These are phyloP conservation scores for Setipinna tenuifilis DNA, from an alignment of 2,797 vertebrate species.

Conservation along the genomic window DNA sequence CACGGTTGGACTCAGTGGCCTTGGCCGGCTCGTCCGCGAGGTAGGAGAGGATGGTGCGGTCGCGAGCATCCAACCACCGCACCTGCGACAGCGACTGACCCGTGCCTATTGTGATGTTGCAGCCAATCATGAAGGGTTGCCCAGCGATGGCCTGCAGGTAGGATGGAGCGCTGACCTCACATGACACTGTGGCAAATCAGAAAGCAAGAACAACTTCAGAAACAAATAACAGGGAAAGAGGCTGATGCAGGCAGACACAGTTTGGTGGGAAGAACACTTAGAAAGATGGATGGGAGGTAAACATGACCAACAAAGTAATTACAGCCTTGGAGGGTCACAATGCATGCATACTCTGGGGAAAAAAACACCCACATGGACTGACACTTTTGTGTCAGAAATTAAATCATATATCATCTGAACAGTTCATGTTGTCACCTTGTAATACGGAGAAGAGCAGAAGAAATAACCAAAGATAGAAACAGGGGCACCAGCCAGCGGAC, in stretches of 20 bases:
- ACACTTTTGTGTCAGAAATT: background rate
- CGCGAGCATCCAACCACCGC: slow-evolving; percentile 64
- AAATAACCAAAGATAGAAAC: slow-evolving; percentile 63
- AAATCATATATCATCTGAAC: background rate
- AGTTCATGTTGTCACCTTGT: slow-evolving; percentile 54
- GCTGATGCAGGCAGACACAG: too few species aligned
- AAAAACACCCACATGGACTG: background rate
- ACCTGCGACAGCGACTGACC: slow-evolving; percentile 66
- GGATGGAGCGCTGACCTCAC: slow-evolving; percentile 60
- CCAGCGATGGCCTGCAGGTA: slow-evolving; percentile 55
- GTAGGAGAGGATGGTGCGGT: slow-evolving; percentile 65
- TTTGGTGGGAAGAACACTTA: too few species aligned
- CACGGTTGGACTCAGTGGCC: slow-evolving; percentile 35
- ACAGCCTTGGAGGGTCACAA: background rate
- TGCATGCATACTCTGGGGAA: background rate
- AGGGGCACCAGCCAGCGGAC: slow-evolving; percentile 54
- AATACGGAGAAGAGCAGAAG: slow-evolving; percentile 51
- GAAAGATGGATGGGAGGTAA: background rate
- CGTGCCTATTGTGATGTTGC: slow-evolving; percentile 61
- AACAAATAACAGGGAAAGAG: background rate
- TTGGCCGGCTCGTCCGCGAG: background rate
- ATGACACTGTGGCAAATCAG: slow-evolving; percentile 49
- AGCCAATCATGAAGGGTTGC: slow-evolving; percentile 62
- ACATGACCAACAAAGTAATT: background rate
- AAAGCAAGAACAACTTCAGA: background rate